Percentiles rank a stretch among this genome's conserved stretches.
phyloP scores from a whole-genome alignment of 2,797 vertebrate genomes.

The Pipistrellus pipistrellus region DNA sequence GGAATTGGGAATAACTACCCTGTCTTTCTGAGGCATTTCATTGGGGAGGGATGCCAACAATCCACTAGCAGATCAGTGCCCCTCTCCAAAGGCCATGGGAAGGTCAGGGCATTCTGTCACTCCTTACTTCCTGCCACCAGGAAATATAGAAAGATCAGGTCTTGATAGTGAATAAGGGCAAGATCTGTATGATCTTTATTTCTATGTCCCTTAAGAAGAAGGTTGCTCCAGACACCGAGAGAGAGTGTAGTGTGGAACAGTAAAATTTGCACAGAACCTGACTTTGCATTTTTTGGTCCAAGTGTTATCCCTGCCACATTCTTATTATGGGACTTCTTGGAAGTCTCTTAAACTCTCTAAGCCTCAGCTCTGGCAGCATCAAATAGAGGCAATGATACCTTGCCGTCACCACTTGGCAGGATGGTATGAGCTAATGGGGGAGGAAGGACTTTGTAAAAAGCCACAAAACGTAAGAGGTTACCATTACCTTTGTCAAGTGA shows the following conservation, averaged over 20 bases:
- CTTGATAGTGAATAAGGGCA: not conserved
- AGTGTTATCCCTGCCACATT: not conserved
- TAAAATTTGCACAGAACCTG: not conserved
- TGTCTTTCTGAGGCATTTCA: not conserved
- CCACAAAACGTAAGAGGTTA: not conserved
- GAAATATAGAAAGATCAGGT: not conserved
- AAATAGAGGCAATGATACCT: not conserved
- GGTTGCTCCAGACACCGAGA: not conserved
- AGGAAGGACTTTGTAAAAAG: slow-evolving; percentile 18
- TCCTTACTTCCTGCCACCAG: not conserved
- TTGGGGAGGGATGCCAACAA: not conserved
- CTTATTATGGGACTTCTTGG: not conserved
- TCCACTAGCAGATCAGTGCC: not conserved
- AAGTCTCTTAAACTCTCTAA: not conserved
- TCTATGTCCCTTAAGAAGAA: not conserved
- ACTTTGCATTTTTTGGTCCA: slow-evolving; percentile 13
- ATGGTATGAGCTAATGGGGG: not conserved
- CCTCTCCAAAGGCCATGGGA: not conserved
- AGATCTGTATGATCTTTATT: not conserved
- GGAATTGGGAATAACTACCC: not conserved
- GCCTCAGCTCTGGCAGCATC: not conserved
- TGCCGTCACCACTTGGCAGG: not conserved
- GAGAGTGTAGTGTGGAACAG: not conserved
- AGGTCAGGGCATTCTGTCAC: not conserved
- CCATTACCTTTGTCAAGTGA: not conserved